Conservation (phyloP, 1,140 invertebrate genomes). For the Sesamia nonagrioides region DNA sequence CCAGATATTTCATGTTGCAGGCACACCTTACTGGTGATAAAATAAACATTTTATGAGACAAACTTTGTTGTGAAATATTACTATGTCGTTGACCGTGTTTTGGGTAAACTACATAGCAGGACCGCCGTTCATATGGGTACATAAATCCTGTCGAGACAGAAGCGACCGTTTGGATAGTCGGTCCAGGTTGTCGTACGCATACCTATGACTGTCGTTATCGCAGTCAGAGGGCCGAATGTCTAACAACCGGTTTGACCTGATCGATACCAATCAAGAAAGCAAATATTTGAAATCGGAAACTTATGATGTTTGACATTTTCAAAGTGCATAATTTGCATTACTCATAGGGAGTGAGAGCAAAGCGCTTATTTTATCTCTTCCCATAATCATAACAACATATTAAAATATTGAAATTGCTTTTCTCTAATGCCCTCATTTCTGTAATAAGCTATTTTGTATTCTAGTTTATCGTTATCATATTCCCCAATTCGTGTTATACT, state of each 20-base stretch:
- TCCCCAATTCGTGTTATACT: no score
- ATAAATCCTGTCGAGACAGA: constrained; percentile 1
- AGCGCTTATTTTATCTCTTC: no score
- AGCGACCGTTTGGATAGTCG: background rate
- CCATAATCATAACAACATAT: no score
- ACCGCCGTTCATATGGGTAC: background rate
- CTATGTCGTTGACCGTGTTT: background rate
- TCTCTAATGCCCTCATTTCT: no score
- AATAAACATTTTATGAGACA: background rate
- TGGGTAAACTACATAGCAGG: background rate
- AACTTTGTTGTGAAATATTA: background rate
- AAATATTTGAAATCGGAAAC: background rate
- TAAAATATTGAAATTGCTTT: no score
- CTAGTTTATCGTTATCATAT: no score
- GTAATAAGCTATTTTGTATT: no score
- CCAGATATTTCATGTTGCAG: constrained; percentile 6
- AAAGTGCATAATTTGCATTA: background rate
- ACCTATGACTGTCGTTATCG: constrained; percentile 9
- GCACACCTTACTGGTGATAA: constrained; percentile 5
- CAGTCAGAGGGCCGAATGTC: background rate
- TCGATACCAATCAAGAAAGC: background rate
- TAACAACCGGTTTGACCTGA: background rate
- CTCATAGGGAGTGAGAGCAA: no score
- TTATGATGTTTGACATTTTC: background rate
- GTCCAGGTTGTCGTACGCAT: background rate